A percentile compares a stretch with the other conserved stretches of the same genome.
Conservation (phyloP, 2,888 invertebrate genomes). For the Lucinisca nassula region DNA sequence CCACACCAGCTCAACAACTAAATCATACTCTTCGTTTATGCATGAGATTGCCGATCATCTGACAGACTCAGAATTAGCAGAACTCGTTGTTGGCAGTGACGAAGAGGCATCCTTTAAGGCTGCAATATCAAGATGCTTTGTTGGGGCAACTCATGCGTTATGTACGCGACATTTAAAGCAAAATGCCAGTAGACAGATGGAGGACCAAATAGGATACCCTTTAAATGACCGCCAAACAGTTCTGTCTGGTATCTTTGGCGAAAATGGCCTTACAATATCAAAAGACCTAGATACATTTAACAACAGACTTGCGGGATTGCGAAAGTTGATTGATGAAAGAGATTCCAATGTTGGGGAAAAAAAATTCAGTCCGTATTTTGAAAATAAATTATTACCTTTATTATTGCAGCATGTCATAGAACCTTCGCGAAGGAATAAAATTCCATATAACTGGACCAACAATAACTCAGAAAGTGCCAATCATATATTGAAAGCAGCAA, state of each 20-base stretch:
- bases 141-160: not conserved
- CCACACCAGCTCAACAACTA: not conserved
- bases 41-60: slow-evolving; percentile 1
- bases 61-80: not conserved
- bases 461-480: not conserved
- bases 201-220: not conserved
- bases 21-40: not conserved
- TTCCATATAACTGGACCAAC: not conserved
- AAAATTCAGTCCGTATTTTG: not conserved
- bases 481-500: not conserved
- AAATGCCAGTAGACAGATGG: slow-evolving; percentile 27
- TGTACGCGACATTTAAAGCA: slow-evolving; percentile 46
- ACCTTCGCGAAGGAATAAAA: not conserved
- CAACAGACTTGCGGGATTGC: not conserved
- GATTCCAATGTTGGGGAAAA: not conserved
- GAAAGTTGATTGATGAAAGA: not conserved
- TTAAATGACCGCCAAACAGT: not conserved
- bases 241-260: not conserved
- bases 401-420: not conserved
- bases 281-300: not conserved
- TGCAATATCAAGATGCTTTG: not conserved
- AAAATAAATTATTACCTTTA: not conserved
- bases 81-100: not conserved
- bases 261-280: not conserved
- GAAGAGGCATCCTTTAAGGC: not conserved